Conservation (phyloP, 92 coral and sea anemone species). For the Zoanthus sansibaricus region DNA sequence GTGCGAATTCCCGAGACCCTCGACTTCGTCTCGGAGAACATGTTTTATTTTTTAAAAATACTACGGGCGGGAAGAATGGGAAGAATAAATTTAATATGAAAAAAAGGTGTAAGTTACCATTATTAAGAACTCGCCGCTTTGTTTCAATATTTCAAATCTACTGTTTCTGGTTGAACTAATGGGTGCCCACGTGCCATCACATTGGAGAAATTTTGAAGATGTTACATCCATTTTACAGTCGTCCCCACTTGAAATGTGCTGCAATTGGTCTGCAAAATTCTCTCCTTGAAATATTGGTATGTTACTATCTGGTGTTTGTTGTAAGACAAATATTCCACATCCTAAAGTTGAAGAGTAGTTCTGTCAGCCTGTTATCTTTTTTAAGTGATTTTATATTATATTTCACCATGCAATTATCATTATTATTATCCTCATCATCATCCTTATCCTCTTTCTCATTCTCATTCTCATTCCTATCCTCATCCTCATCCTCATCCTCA, state of each 20-base stretch:
- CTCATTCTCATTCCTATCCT: too few relatives aligned
- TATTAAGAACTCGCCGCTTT: not conserved
- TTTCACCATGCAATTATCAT: too few relatives aligned
- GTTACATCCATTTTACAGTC: not conserved
- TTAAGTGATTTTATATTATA: not conserved
- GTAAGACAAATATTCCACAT: not conserved
- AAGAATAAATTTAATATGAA: not conserved
- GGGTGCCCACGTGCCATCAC: slow-evolving; percentile 5
- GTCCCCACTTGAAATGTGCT: not conserved
- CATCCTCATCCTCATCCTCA: too few relatives aligned
- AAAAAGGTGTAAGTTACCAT: not conserved
- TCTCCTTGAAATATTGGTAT: not conserved
- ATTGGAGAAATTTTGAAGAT: not conserved
- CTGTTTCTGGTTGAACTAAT: not conserved
- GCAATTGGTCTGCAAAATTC: not conserved
- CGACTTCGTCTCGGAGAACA: too few relatives aligned
- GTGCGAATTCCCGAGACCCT: not conserved
- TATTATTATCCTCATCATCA: too few relatives aligned
- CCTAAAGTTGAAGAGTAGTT: not conserved
- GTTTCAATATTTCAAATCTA: not conserved
- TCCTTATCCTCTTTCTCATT: too few relatives aligned
- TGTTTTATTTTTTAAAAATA: too few relatives aligned
- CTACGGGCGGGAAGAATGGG: not conserved
- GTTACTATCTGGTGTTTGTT: not conserved
- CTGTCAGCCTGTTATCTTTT: not conserved